Evolutionary conservation across 2,113 vertebrate genomes (phyloP), one percentile per base, ranked within the genome.

Genomic region (Galeopterus variegatus): DNA sequence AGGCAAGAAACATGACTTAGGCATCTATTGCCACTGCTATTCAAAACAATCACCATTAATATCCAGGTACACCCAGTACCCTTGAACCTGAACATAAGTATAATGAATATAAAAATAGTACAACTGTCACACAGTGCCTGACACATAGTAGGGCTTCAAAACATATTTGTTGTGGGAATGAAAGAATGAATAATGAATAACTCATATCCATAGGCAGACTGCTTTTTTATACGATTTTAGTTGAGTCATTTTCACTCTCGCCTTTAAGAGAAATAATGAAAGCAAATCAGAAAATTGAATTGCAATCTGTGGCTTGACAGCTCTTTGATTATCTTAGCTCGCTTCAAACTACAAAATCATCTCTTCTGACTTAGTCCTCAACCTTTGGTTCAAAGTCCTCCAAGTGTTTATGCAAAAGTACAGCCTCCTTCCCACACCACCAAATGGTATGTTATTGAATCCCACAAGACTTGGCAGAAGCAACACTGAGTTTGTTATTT

Each of bases 251-350:
- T 64, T 90, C n/a, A 83, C 26, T 54, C 95, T 75, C 73, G 19
- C 18, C 52, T 83, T 79, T 89, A 93, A 70, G 58, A 88, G n/a
- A 76, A 93, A 93, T 91, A 17, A 86, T 12, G 7, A 70, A 93
- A 93, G 14, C 41, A 94, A 85, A 94, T 73, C 31, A 95, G 54
- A 96, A 77, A 94, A 84, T 3, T 64, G 6, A 95, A 72, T 62
- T 89, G 58, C 12, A 81, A 12, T 48, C 18, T 26, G 1, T 60
- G 24, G 26, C 45, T 90, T 76, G 54, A 65, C 52, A 69, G 4
- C 65, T 90, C 4, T 73, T 83, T 93, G 41, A 62, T 65, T 62
- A 45, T 41, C 45, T 81, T 60, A 88, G 64, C 21, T n/a, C 31
- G 50, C 58, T 36, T 58, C 65, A 80, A 8, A 67, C 23, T 13